Evolutionary conservation across 2,888 invertebrate genomes (phyloP), one percentile per base, ranked within the genome.

Genomic region (Matsumyia berberina): DNA sequence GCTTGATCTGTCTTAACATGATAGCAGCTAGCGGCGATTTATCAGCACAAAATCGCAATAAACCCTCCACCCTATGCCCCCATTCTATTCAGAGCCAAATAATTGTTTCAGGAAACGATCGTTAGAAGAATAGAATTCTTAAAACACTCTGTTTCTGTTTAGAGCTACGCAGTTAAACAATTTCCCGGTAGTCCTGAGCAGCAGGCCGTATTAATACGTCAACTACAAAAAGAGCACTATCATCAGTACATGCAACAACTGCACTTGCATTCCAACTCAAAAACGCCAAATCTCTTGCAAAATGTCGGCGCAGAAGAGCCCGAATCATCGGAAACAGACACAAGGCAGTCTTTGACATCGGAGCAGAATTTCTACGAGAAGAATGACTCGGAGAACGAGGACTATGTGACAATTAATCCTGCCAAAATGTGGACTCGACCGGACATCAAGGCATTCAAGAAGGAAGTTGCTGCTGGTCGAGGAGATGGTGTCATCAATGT

Each of bases 161-260:
- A 91, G 89, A 94, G 95, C 76, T 98, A 99, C 91, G 97, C 99
- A 0, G 97, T 98, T 88, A 98, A 99, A 90, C 99, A 99, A 90
- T 96, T 95, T 89, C 96, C 96, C 0, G 95, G 95, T 1, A 96
- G 96, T 91, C 95, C 95, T 0, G 96, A 96, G 88, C 95, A 99
- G 93, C 99, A 99, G 93, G 98, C 97, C 0, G 94, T 97, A 46
- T 93, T 99, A 29, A 97, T 99, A 76, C 94, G 96, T 72, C 99
- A 99, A 90, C 93, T 99, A 53, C 99, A 99, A 92, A 99, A 99
- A 88, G 98, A 99, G 89, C 99, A 99, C 92, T 99, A 98, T 91
- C 97, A 98, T 90, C 99, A 99, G 90, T 99, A 99, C 91, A 98
- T 99, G 95, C 97, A 98, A 89, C 99, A 99, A 91, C 93, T 99